Evolutionary conservation across 2,888 invertebrate genomes (phyloP).

Genomic region (Coronaproctus castanopsis): DNA sequence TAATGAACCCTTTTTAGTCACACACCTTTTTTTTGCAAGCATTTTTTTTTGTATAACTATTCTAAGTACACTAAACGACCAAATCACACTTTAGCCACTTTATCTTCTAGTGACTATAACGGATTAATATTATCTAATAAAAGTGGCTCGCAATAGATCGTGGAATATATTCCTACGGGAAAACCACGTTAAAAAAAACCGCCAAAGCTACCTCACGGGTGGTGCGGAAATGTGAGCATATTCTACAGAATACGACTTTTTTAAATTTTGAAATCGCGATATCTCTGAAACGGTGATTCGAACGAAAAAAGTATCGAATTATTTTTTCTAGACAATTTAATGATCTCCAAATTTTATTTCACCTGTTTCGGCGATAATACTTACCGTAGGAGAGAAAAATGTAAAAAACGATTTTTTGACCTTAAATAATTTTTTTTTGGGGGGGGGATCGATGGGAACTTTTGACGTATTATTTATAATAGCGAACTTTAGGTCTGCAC

Average conservation of each 20-base stretch:
- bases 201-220: not conserved
- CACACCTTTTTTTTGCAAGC: too few relatives aligned
- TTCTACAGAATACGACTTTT: not conserved
- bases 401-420: not conserved
- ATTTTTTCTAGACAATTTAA: not conserved
- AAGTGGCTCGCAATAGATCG: too few relatives aligned
- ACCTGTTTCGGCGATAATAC: not conserved
- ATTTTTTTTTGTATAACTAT: too few relatives aligned
- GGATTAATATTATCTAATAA: too few relatives aligned
- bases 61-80: too few relatives aligned
- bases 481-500: not conserved
- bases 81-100: too few relatives aligned
- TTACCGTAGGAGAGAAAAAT: not conserved
- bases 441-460: not conserved
- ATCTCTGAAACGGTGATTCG: not conserved
- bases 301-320: not conserved
- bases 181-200: not conserved
- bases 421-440: not conserved
- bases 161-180: not conserved
- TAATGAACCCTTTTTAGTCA: too few relatives aligned
- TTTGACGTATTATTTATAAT: not conserved
- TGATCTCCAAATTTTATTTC: not conserved
- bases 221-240: not conserved
- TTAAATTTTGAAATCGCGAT: not conserved
- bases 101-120: too few relatives aligned